These are phyloP conservation scores for Saimiri boliviensis DNA, from an alignment of 2,113 vertebrate species.

Conservation along the genomic window DNA sequence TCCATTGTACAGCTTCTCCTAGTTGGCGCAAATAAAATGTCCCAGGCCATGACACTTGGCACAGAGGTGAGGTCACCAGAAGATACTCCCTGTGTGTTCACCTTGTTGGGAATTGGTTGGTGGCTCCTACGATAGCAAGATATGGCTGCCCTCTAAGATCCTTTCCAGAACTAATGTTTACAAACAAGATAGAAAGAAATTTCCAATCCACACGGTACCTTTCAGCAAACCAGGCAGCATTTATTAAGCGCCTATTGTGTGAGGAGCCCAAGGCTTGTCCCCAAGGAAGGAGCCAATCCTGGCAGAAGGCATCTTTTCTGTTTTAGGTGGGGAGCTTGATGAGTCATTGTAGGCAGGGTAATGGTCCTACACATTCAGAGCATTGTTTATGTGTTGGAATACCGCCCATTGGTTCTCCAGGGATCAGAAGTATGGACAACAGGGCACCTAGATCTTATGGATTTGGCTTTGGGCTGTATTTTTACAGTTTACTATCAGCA, in stretches of 20 bases:
- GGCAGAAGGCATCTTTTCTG: not conserved
- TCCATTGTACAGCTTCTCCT: not conserved
- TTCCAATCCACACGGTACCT: not conserved
- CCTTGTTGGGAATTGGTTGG: not conserved
- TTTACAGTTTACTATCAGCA: not conserved
- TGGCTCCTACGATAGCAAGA: not conserved
- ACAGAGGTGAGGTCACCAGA: fast-evolving
- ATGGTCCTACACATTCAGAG: fast-evolving
- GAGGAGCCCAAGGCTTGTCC: not conserved
- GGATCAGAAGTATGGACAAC: not conserved
- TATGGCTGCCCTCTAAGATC: not conserved
- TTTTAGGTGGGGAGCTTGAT: not conserved
- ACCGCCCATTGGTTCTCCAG: fast-evolving
- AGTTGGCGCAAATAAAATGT: fast-evolving
- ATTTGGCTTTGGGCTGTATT: not conserved
- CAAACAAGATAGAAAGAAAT: not conserved
- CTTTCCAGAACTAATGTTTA: not conserved
- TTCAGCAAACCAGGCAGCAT: not conserved
- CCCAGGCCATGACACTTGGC: fast-evolving
- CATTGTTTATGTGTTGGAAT: fast-evolving
- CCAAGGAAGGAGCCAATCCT: fast-evolving
- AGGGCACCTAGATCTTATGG: fast-evolving
- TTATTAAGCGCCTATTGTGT: not conserved
- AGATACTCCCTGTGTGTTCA: fast-evolving
- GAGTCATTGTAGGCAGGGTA: too few species aligned